Evolutionary conservation across 2,797 vertebrate genomes (phyloP), one percentile per base, ranked within the genome.

Genomic region (Falco berigora): DNA sequence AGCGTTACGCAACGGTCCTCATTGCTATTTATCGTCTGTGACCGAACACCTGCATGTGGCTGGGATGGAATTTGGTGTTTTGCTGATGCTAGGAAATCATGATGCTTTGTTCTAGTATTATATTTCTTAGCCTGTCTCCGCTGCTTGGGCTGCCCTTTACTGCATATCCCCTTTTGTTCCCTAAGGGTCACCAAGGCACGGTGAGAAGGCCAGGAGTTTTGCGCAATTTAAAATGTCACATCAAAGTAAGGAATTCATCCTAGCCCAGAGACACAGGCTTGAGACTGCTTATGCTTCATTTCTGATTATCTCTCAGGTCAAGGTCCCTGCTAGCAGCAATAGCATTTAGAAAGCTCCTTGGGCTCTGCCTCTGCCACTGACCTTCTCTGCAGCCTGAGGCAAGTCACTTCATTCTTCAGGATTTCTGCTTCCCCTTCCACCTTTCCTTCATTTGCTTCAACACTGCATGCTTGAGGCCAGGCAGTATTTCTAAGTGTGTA

Each of bases 321-420:
- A 87, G 87, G 84, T 77, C 67, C 42, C 71, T 77, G 25, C 46
- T 25, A 83, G 52, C 36, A 82, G 87, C 46, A 73, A 62, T 5
- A 91, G 66, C 61, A 66, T 66, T 72, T 92, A 81, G 68, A 92
- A 83, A 94, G 38, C 79, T 96, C 92, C 82, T 80, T 72, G 81
- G 89, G 90, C 79, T 77, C 77, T 96, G 58, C 79, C 77, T 92
- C 69, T 93, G 85, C 59, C 76, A 10, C 91, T 84, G 95, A 90
- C 93, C 86, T 93, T 88, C 80, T 75, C 86, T 56, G 32, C 46
- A 93, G 95, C 96, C 94, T 50, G 34, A 94, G 92, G 95, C 88
- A 80, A 94, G 49, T 46, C 64, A 52, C 68, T 89, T 74, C 84
- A 28, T 83, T 68, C 80, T 90, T 77, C 55, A 64, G 75, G 46